Evolutionary conservation across 2,797 vertebrate genomes (phyloP).

Genomic region (Fistularia commersonii): DNA sequence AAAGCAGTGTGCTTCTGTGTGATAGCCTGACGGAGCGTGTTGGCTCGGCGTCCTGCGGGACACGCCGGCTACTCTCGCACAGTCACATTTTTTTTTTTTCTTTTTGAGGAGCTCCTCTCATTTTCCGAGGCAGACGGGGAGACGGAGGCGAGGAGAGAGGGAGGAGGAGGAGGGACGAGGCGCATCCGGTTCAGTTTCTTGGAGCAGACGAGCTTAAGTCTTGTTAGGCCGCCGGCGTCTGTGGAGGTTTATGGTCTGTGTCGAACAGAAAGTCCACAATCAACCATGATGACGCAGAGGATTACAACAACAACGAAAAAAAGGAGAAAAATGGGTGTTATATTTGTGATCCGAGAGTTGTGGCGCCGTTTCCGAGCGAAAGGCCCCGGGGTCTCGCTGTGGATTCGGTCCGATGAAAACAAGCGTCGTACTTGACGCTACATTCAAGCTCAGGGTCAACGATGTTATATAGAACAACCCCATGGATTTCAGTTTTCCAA

Average conservation of each 20-base stretch:
- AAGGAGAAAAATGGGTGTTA: slow-evolving; percentile 3
- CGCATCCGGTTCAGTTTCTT: slow-evolving; percentile 20
- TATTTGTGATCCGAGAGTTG: slow-evolving; percentile 25
- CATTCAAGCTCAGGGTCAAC: no score
- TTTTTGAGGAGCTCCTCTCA: slow-evolving; percentile 46
- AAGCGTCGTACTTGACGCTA: no score
- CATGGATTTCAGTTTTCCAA: no score
- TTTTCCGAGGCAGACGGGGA: slow-evolving; percentile 40
- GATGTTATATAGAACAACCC: no score
- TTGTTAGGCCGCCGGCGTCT: slow-evolving; percentile 58
- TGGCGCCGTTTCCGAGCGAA: no score
- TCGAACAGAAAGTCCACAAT: slow-evolving; percentile 48
- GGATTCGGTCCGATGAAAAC: no score
- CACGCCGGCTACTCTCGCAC: slow-evolving; percentile 42
- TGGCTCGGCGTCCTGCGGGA: slow-evolving; percentile 60
- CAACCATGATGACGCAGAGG: slow-evolving; percentile 37
- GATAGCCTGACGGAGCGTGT: slow-evolving; percentile 68
- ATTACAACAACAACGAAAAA: slow-evolving; percentile 22
- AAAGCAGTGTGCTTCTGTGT: slow-evolving; percentile 65
- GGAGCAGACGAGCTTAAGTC: slow-evolving; percentile 41
- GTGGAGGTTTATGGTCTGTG: slow-evolving; percentile 50
- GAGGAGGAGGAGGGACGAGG: slow-evolving; percentile 13
- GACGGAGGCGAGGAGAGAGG: slow-evolving; percentile 5
- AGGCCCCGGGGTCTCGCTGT: no score
- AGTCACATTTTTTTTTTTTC: slow-evolving; percentile 32